phyloP scores from a whole-genome alignment of 2,888 invertebrate genomes.

The Altica lythri region DNA sequence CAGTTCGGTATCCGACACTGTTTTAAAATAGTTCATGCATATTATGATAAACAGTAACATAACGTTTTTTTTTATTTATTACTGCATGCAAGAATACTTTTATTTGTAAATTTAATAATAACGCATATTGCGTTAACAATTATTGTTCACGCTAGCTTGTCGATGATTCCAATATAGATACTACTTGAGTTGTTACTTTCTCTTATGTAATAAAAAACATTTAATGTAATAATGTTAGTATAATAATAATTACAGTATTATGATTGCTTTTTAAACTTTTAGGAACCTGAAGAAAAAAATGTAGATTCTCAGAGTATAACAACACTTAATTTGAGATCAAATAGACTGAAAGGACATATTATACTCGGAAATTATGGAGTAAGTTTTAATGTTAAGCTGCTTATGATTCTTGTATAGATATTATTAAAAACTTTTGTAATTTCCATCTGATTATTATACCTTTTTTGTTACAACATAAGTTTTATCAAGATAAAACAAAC shows the following conservation, averaged over 20 bases:
- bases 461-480: too few species aligned
- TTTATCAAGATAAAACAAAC: too few species aligned
- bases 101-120: conserved; percentile 16
- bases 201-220: conserved; percentile 23
- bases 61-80: conserved; percentile 13
- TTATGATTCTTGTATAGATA: too few species aligned
- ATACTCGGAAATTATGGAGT: conserved; percentile 85
- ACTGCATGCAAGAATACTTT: conserved; percentile 15
- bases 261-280: conserved; percentile 9
- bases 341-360: conserved; percentile 80
- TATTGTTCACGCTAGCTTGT: conserved; percentile 19
- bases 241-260: too few species aligned
- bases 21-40: too few species aligned
- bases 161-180: too few species aligned
- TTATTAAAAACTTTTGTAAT: too few species aligned
- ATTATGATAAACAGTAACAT: conserved; percentile 20
- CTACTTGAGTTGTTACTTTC: conserved; percentile 20
- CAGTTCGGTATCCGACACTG: too few species aligned
- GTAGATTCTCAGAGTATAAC: conserved; percentile 63
- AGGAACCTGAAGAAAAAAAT: conserved; percentile 53
- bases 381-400: conserved; percentile 53
- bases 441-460: too few species aligned
- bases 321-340: conserved; percentile 76
- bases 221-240: neutral
- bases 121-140: conserved; percentile 9